Base-by-base conservation (phyloP, 2,113 vertebrate genomes). In the Megaceryle maxima region DNA sequence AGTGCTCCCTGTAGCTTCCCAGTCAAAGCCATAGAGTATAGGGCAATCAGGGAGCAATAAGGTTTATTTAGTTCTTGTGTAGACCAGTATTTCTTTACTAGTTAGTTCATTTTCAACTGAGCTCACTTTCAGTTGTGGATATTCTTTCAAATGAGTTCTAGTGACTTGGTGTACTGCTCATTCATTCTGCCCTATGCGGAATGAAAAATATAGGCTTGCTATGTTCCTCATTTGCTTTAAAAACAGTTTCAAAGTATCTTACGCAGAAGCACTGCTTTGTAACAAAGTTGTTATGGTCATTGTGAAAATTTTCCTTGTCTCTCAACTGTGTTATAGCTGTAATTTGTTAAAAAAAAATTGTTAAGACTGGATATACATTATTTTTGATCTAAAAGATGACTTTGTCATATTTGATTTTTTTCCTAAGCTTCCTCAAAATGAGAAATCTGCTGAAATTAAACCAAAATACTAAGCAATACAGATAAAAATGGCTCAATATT, bases 381-480 rank as follows among this genome's bases (percentile, higher is more conserved):
- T 41, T 83, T 53, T 86, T 78, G 0, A 33, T 56, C 44, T 63
- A 20, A 69, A 80, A 83, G 9, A 50, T 63, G 31, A 20, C 21
- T 66, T 86, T 79, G 14, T 16, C 2, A 1, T 53, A 62, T 44
- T 66, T 74, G 4, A 9, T 59, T 12, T 75, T 88, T 68, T 63
- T 46, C 6, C 39, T 82, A 75, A 85, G 22, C 37, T 82, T 82
- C n/a, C 14, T 70, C 73, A 90, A 78, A 78, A 25, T 55, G 41
- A 84, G 29, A 59, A 48, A 70, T 74, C 55, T 77, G 63, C 59
- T 81, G 46, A 81, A 87, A 78, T 70, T 18, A 78, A 93, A 74
- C 9, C 5, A 91, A 82, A 91, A 44, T 57, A 44, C 50, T 78
- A 78, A 8, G 37, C 18, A 83, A 37, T 51, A 33, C 12, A 73